Percentiles rank a stretch among this genome's conserved stretches.
phyloP scores from a whole-genome alignment of 2,888 invertebrate genomes.

The Lochmaea capreae region DNA sequence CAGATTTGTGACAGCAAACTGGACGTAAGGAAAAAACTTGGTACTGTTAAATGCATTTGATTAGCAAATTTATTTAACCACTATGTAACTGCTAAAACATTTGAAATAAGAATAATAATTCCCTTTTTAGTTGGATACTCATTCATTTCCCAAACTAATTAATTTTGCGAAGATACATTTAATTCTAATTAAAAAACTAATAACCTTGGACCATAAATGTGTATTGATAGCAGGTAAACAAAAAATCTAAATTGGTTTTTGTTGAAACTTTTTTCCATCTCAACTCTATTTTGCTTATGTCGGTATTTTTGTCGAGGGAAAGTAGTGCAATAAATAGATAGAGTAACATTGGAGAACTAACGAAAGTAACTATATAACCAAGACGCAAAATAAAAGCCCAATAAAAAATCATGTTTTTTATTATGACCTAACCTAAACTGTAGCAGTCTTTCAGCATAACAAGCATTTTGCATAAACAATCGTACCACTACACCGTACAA shows the following conservation, averaged over 20 bases:
- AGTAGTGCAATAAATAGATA: background rate
- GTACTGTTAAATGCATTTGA: constrained; percentile 43
- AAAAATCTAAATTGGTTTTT: too few species aligned
- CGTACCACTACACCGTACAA: too few species aligned
- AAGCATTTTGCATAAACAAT: too few species aligned
- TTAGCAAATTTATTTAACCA: background rate
- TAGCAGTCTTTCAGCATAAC: too few species aligned
- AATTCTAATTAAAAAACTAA: too few species aligned
- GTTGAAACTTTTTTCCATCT: too few species aligned
- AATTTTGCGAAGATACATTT: too few species aligned
- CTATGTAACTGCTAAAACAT: background rate
- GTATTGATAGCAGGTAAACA: too few species aligned
- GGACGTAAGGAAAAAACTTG: constrained; percentile 52
- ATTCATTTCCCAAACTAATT: too few species aligned
- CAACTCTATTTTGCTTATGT: too few species aligned
- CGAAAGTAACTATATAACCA: background rate
- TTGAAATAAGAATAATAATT: background rate
- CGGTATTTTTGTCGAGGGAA: background rate
- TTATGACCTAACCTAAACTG: background rate
- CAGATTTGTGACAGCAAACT: constrained; percentile 70
- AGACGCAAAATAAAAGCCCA: background rate
- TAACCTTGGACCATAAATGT: too few species aligned
- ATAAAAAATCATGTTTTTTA: background rate
- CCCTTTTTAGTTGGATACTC: too few species aligned
- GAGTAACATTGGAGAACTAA: background rate